phyloP scores from a whole-genome alignment of 2,888 invertebrate species.

The Tetramorium bicarinatum region DNA sequence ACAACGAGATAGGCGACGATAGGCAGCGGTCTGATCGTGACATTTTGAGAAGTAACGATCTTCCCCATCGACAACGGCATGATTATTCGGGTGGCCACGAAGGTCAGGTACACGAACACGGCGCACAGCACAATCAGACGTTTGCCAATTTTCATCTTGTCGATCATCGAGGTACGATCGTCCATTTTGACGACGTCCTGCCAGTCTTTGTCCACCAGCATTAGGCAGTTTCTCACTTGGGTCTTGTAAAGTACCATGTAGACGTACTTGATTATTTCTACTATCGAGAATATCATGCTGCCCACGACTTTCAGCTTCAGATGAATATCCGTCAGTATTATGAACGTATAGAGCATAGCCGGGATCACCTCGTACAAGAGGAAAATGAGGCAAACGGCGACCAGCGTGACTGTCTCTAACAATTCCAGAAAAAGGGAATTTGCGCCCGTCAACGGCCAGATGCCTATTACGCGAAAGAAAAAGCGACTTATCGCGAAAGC shows the following conservation, averaged over 20 bases:
- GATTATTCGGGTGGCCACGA: not conserved
- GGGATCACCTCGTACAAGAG: conserved; percentile 64
- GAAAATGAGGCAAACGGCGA: conserved; percentile 60
- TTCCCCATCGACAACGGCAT: conserved; percentile 18
- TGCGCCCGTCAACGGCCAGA: conserved; percentile 51
- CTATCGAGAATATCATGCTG: conserved; percentile 60
- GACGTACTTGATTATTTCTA: conserved; percentile 64
- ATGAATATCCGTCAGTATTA: conserved; percentile 66
- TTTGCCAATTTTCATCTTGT: not conserved
- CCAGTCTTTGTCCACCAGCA: conserved; percentile 71
- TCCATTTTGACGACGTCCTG: conserved; percentile 26
- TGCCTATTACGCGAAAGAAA: conserved; percentile 9
- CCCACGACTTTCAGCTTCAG: conserved; percentile 71
- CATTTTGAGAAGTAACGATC: conserved; percentile 49
- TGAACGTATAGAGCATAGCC: conserved; percentile 64
- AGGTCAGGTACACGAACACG: not conserved
- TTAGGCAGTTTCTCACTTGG: conserved; percentile 67
- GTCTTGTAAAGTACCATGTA: conserved; percentile 60
- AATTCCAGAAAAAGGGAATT: not conserved
- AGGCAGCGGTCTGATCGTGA: conserved; percentile 66
- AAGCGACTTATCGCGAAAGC: conserved; percentile 17
- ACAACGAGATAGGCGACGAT: conserved; percentile 63
- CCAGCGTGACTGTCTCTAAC: not conserved
- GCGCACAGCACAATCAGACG: conserved; percentile 14
- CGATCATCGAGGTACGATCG: conserved; percentile 24